Conservation (phyloP, 2,888 invertebrate genomes). For the Eupelmus urozonus region DNA sequence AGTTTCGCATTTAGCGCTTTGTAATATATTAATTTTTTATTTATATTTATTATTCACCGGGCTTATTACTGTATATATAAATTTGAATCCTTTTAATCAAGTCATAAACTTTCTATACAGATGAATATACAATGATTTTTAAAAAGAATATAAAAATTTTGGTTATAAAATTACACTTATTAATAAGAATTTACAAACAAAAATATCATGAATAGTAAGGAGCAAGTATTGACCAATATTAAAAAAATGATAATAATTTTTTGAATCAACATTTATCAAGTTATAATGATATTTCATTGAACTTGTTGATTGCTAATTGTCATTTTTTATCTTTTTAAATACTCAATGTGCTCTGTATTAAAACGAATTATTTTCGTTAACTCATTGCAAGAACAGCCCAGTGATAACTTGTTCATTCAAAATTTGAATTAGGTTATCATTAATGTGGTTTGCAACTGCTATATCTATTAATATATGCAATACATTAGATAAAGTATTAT, state of each 20-base stretch:
- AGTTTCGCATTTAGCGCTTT: slow-evolving; percentile 35
- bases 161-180: slow-evolving; percentile 7
- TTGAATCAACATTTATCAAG: not conserved
- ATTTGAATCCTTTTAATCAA: slow-evolving; percentile 24
- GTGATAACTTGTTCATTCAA: slow-evolving; percentile 46
- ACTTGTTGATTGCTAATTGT: not conserved
- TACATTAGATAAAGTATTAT: slow-evolving; percentile 38
- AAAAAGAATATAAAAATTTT: slow-evolving; percentile 14
- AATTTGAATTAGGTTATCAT: slow-evolving; percentile 42
- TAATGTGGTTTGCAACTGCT: slow-evolving; percentile 37
- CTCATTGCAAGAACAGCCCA: slow-evolving; percentile 27
- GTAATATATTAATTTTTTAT: slow-evolving; percentile 39
- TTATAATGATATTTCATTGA: slow-evolving; percentile 2
- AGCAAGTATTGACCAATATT: slow-evolving; percentile 47
- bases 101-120: slow-evolving; percentile 29
- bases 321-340: slow-evolving; percentile 29
- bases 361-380: slow-evolving; percentile 30
- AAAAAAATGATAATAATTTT: slow-evolving; percentile 28
- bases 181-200: slow-evolving; percentile 26
- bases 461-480: slow-evolving; percentile 29
- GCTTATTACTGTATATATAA: slow-evolving; percentile 20
- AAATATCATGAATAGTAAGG: slow-evolving; percentile 34
- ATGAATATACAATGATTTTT: slow-evolving; percentile 37
- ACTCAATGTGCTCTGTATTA: slow-evolving; percentile 19
- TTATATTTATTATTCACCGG: slow-evolving; percentile 20